Evolutionary conservation across 2,113 vertebrate genomes (phyloP), one percentile per base, ranked within the genome.

Genomic region (Podocnemis expansa): DNA sequence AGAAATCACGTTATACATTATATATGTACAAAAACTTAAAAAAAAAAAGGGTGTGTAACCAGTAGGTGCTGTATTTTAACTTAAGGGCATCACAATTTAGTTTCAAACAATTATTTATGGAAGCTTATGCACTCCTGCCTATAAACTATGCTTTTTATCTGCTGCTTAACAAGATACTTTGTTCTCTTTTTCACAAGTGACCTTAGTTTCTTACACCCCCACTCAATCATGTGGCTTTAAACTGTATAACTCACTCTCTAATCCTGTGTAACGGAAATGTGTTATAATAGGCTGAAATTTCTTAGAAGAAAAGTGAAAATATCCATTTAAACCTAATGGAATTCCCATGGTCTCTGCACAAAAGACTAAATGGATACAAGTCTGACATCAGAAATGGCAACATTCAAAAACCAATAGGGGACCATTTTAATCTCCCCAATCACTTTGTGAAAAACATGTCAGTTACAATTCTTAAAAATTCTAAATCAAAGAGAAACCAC

Each of bases 91-190:
- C 45, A 38, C 21, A 67, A 86, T 95, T 95, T 91, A 54, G 84
- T 80, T 94, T 78, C 79, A 67, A 92, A 85, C 85, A 96, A 78
- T 94, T 94, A 85, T 6, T 93, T 86, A 67, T 22, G 16, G 16
- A 94, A 56, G 21, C 9, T 55, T 95, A 82, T 88, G 12, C 31
- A 89, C 47, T 84, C 67, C 83, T 96, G 31, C 60, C 85, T 88
- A 2, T 51, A 58, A 89, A 94, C 90, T 89, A 89, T 7, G 45
- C 1, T 83, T 85, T 89, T 87, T 85, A 88, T 14, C 73, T 93
- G 90, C 70, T 95, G 47, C 73, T 93, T 89, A 94, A 78, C 49
- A 75, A 31, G 78, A 34, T 1, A 8, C 10, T 82, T 27, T 82
- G 29, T 34, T 83, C 2, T 5, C 3, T 45, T 78, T 85, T 38